Evolutionary conservation across 2,113 vertebrate genomes (phyloP).

Genomic region (Gobius niger): DNA sequence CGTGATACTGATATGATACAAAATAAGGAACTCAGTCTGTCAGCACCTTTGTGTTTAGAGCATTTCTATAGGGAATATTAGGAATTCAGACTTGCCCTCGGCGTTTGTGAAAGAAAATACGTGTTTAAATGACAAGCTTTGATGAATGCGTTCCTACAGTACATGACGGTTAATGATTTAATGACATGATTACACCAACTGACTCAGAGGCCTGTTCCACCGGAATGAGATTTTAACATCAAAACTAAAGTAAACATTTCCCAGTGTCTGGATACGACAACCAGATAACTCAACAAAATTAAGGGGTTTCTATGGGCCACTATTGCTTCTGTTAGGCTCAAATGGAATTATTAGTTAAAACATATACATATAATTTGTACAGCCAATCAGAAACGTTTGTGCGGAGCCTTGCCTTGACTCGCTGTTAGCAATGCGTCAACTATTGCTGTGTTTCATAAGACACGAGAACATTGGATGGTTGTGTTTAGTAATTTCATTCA

Average conservation of each 20-base stretch:
- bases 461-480: too few species aligned
- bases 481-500: too few species aligned
- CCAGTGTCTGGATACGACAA: not conserved
- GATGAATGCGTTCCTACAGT: not conserved
- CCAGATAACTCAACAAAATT: not conserved
- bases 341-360: too few species aligned
- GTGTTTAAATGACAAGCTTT: not conserved
- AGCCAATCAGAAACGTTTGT: too few species aligned
- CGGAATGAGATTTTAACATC: not conserved
- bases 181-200: not conserved
- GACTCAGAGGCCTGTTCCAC: not conserved
- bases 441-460: too few species aligned
- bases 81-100: not conserved
- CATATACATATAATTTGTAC: too few species aligned
- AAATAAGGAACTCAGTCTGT: too few species aligned
- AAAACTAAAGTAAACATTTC: not conserved
- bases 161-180: slow-evolving; percentile 1
- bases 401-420: too few species aligned
- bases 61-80: not conserved
- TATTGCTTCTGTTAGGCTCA: not conserved
- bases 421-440: too few species aligned
- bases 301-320: too few species aligned
- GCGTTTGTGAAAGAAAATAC: not conserved
- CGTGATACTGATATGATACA: too few species aligned
- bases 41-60: too few species aligned